These are phyloP conservation scores for Lepus timidus DNA, from an alignment of 2,113 vertebrate genomes.

Conservation along the genomic window DNA sequence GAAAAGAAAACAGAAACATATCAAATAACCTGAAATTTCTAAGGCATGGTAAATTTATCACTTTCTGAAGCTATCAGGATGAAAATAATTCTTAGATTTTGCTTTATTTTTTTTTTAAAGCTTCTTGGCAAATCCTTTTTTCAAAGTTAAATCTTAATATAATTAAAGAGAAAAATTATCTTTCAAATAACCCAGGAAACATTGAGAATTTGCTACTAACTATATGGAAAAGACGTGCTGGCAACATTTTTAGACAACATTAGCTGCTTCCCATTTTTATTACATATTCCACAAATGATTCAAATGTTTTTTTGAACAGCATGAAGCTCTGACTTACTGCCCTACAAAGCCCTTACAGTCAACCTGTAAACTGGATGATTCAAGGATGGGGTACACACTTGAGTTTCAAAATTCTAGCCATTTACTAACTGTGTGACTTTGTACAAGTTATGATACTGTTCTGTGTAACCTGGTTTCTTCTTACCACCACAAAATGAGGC, in stretches of 20 bases:
- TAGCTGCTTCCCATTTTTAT: slow-evolving; percentile 53
- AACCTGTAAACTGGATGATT: slow-evolving; percentile 43
- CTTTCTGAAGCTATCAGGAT: slow-evolving; percentile 14
- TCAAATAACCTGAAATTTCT: slow-evolving; percentile 53
- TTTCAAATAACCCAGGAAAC: slow-evolving; percentile 56
- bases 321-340: slow-evolving; percentile 36
- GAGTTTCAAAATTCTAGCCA: slow-evolving; percentile 26
- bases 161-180: slow-evolving; percentile 41
- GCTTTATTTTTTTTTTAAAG: neutral
- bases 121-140: neutral
- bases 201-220: slow-evolving; percentile 38
- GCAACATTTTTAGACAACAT: slow-evolving; percentile 50
- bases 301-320: neutral
- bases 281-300: slow-evolving; percentile 39
- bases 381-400: neutral
- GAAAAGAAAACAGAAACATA: neutral
- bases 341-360: slow-evolving; percentile 29
- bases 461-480: neutral
- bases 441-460: neutral
- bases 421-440: neutral
- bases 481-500: slow-evolving; percentile 74
- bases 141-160: slow-evolving; percentile 15
- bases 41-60: slow-evolving; percentile 22
- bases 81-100: slow-evolving; percentile 43
- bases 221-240: slow-evolving; percentile 33